phyloP scores from a whole-genome alignment of 2,888 invertebrate species.

The Drosophila prolongata region DNA sequence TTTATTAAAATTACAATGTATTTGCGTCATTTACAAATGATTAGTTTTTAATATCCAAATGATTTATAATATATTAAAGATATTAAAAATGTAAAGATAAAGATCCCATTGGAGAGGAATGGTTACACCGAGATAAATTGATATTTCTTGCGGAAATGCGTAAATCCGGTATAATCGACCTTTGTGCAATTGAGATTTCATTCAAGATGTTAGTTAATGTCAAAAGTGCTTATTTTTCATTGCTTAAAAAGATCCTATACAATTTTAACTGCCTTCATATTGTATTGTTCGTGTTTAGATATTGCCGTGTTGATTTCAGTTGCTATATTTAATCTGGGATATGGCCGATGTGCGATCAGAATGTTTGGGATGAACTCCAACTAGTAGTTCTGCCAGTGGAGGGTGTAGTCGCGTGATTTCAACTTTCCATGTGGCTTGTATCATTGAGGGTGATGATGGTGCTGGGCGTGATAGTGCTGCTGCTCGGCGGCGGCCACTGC shows the following conservation, averaged over 20 bases:
- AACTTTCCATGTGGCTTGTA: conserved; percentile 65
- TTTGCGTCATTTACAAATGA: conserved; percentile 34
- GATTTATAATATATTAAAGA: conserved; percentile 3
- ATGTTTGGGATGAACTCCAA: too few relatives aligned
- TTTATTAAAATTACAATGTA: conserved; percentile 22
- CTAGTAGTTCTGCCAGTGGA: conserved; percentile 79
- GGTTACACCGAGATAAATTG: background rate
- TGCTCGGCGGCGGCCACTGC: conserved; percentile 82
- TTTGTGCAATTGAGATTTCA: conserved; percentile 29
- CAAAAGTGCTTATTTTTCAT: background rate
- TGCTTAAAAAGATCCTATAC: conserved; percentile 6
- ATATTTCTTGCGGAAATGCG: background rate
- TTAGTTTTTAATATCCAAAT: conserved; percentile 11
- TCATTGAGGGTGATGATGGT: conserved; percentile 77
- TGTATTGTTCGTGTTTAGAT: background rate
- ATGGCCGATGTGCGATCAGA: conserved; percentile 1
- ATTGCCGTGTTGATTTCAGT: background rate
- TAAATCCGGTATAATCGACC: background rate
- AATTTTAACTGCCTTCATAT: background rate
- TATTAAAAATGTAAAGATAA: conserved; percentile 4
- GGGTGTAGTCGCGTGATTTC: conserved; percentile 73
- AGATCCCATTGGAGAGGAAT: conserved; percentile 3
- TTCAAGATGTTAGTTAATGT: background rate
- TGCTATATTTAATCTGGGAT: background rate
- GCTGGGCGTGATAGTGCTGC: conserved; percentile 81